A percentile compares a stretch with the other conserved stretches of the same genome.
Evolutionary conservation across 1,140 invertebrate species (phyloP).

Genomic region (Drosophila ananassae): DNA sequence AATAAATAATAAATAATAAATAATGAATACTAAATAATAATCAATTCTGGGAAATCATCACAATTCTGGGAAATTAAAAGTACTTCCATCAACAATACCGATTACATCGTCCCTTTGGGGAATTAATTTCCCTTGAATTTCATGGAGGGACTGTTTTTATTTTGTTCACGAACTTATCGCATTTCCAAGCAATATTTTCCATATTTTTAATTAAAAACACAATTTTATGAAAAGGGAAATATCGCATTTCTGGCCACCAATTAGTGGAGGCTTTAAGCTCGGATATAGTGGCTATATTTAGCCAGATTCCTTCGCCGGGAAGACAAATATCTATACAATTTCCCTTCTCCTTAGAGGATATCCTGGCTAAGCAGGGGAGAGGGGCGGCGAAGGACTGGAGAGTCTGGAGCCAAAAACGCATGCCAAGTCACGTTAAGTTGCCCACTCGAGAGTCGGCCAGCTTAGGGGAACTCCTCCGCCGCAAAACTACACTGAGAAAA

Average conservation of each 20-base stretch:
- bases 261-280: neutral
- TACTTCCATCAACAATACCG: neutral
- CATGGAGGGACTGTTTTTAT: too few species aligned
- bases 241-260: too few species aligned
- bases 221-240: too few species aligned
- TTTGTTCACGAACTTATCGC: too few species aligned
- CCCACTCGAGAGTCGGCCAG: constrained; percentile 37
- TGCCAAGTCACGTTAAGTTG: constrained; percentile 45
- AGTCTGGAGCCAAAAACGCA: constrained; percentile 17
- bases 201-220: too few species aligned
- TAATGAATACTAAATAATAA: too few species aligned
- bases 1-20: too few species aligned
- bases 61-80: too few species aligned
- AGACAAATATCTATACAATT: constrained; percentile 6
- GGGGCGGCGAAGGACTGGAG: neutral
- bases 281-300: constrained; percentile 9
- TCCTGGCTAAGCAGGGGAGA: neutral
- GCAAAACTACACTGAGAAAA: neutral
- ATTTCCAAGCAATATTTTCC: too few species aligned
- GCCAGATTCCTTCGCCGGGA: constrained; percentile 1
- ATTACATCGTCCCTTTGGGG: neutral
- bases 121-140: too few species aligned
- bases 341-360: neutral
- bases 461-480: constrained; percentile 12
- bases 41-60: too few species aligned